Evolutionary conservation across 2,888 invertebrate species (phyloP).

Genomic region (Drosophila siamana): DNA sequence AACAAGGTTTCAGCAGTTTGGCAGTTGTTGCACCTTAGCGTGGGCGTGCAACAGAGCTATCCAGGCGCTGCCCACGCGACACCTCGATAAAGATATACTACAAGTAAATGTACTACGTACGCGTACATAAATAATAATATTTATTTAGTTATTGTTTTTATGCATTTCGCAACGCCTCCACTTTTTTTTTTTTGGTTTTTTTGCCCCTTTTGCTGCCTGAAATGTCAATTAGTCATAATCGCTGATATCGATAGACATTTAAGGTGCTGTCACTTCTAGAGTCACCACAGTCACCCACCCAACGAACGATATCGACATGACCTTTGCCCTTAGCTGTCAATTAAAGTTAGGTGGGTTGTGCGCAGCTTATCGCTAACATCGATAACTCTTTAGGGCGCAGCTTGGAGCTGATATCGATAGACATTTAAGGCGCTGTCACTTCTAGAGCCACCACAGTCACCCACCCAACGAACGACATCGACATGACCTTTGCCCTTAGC

Average conservation of each 20-base stretch:
- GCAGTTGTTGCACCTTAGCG: slow-evolving; percentile 40
- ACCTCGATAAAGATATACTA: slow-evolving; percentile 48
- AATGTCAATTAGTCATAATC: slow-evolving; percentile 53
- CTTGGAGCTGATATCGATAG: slow-evolving; percentile 42
- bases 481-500: neutral
- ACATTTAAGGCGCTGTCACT: neutral
- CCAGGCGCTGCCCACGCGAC: slow-evolving; percentile 33
- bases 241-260: slow-evolving; percentile 33
- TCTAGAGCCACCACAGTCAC: neutral
- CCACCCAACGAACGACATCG: neutral
- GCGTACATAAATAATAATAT: slow-evolving; percentile 53
- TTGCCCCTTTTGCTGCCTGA: slow-evolving; percentile 2
- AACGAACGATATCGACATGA: neutral
- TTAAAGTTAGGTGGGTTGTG: too few species aligned
- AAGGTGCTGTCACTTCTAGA: neutral
- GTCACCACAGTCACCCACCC: too few species aligned
- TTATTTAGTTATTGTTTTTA: slow-evolving; percentile 53
- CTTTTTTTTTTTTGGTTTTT: too few species aligned
- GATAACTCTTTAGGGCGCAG: neutral
- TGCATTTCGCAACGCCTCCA: slow-evolving; percentile 32
- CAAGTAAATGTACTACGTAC: slow-evolving; percentile 24
- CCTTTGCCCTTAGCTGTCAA: neutral
- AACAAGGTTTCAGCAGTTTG: neutral
- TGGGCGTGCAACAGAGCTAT: slow-evolving; percentile 10
- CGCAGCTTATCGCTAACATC: neutral